Evolutionary conservation across 1,140 invertebrate species (phyloP), one percentile per base, ranked within the genome.

Genomic region (Drosophila kikkawai): DNA sequence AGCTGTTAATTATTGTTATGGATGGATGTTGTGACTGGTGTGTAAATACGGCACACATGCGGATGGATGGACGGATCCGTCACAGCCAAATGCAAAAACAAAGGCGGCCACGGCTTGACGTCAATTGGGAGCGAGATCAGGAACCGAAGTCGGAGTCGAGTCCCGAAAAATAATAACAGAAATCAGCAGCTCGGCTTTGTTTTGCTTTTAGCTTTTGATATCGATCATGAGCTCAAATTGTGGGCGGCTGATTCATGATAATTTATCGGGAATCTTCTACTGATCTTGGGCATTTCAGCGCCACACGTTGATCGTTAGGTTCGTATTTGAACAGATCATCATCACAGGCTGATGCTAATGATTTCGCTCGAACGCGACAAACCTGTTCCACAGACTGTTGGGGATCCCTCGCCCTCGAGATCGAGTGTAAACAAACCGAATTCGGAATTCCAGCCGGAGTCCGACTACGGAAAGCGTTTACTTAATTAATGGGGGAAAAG

Each of bases 401-500:
- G 83, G 80, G 50, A 84, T 88, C 69, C 83, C 83, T 87, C 61
- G 57, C 56, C 42, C 53, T 44, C 55, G 41, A 61, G 56, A 66
- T 39, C 51, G 45, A 66, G 68, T 45, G 68, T 59, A 79, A 80
- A 57, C 50, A 74, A 80, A 66, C 51, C 26, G 56, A 47, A 42
- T 51, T 61, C 44, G 75, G 75, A 79, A 79, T 79, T 79, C 67
- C 47, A 63, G 34, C 19, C 36, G 13, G 57, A 36, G 34, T 32
- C 37, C 50, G 36, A 59, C 64, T 75, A 55, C 61, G 79, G 13
- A 64, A 75, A 79, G 34, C 80, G 74, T 84, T 80, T 80, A 87
- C 69, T 69, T 75, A 81, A 88, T 79, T 84, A 84, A 84, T 88
- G 84, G 74, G 71, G 75, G 85, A 88, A 84, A 84, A 88, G 66